phyloP scores from a whole-genome alignment of 2,113 vertebrate species.

The Pica pica region DNA sequence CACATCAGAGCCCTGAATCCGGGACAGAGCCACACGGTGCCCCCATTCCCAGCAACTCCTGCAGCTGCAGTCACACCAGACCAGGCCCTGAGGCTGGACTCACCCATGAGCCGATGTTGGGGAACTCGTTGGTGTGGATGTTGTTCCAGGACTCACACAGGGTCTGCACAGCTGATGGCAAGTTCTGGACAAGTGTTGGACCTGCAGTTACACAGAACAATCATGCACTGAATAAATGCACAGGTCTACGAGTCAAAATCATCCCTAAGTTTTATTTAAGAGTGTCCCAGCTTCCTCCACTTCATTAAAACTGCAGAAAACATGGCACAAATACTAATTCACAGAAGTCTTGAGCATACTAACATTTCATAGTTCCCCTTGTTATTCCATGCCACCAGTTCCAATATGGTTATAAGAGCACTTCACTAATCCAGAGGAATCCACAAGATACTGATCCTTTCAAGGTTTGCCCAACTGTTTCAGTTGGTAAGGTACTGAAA shows the following conservation, averaged over 20 bases:
- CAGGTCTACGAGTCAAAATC: neutral
- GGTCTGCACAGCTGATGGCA: conserved; percentile 88
- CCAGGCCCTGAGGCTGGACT: neutral
- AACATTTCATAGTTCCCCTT: neutral
- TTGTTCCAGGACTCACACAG: conserved; percentile 94
- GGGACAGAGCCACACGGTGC: neutral
- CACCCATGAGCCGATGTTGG: conserved; percentile 97
- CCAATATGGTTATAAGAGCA: neutral
- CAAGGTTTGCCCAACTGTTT: neutral
- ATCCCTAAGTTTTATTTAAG: neutral
- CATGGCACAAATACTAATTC: neutral
- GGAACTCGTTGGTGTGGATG: conserved; percentile 96
- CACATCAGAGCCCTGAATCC: neutral
- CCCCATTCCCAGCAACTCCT: neutral
- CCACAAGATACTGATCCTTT: neutral
- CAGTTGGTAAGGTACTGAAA: neutral
- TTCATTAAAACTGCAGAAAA: neutral
- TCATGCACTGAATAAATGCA: neutral
- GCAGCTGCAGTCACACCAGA: neutral
- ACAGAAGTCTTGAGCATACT: neutral
- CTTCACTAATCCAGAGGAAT: neutral
- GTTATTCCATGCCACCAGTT: neutral
- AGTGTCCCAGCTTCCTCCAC: neutral
- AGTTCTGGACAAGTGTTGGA: conserved; percentile 86
- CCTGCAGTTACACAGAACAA: conserved; percentile 65